phyloP scores from a whole-genome alignment of 2,797 vertebrate species.

The Darevskia mixta region DNA sequence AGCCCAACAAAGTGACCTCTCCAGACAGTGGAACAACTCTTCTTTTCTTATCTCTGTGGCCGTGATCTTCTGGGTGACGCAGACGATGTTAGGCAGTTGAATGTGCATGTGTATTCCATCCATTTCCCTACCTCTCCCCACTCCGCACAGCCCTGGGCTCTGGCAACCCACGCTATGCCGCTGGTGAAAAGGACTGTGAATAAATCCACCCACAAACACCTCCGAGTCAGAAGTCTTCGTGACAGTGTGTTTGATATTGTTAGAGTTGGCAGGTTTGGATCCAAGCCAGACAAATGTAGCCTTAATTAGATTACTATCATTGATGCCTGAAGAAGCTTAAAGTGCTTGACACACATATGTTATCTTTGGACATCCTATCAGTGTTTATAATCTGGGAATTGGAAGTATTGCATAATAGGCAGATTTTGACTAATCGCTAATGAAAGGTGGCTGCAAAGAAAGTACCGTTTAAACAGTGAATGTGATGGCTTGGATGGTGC shows the following conservation, averaged over 20 bases:
- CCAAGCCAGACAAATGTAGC: constrained; percentile 53
- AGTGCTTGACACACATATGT: constrained; percentile 59
- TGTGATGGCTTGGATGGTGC: background rate
- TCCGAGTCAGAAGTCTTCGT: constrained; percentile 20
- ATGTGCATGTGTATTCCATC: too few species aligned
- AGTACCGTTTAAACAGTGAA: background rate
- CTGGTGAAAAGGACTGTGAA: background rate
- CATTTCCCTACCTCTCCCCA: too few species aligned
- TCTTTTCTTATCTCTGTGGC: too few species aligned
- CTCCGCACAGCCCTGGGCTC: too few species aligned
- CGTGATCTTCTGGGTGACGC: too few species aligned
- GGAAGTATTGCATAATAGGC: constrained; percentile 19
- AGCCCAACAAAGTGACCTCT: too few species aligned
- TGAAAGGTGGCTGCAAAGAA: constrained; percentile 39
- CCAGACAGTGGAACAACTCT: too few species aligned
- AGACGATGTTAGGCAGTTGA: too few species aligned
- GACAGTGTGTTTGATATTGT: constrained; percentile 15
- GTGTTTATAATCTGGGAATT: background rate
- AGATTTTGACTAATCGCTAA: constrained; percentile 29
- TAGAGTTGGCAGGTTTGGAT: constrained; percentile 43
- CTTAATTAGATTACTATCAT: constrained; percentile 61
- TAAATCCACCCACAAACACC: background rate
- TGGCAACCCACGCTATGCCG: too few species aligned
- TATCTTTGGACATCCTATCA: constrained; percentile 49
- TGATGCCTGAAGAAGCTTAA: constrained; percentile 48